Evolutionary conservation across 2,113 vertebrate genomes (phyloP).

Genomic region (Elephas maximus): DNA sequence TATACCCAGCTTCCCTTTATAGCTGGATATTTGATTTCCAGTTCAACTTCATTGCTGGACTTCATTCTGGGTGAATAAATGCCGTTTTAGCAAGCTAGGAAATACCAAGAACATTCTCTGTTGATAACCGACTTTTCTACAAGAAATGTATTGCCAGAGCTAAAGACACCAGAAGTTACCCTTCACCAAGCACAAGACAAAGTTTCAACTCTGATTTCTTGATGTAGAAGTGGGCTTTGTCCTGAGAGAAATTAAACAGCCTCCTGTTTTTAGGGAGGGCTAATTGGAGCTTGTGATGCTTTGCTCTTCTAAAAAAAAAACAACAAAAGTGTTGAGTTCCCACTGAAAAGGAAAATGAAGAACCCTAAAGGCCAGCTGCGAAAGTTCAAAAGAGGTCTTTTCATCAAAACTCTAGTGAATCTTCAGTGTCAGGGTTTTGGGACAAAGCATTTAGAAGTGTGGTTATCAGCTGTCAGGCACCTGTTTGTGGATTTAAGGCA

Average conservation of each 20-base stretch:
- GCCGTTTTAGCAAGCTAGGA: neutral
- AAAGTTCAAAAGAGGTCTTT: conserved; percentile 79
- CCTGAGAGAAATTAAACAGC: conserved; percentile 78
- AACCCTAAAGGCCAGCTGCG: conserved; percentile 77
- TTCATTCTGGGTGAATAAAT: conserved; percentile 40
- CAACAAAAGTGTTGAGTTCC: conserved; percentile 75
- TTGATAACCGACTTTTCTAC: conserved; percentile 55
- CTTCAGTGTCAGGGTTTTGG: conserved; percentile 52
- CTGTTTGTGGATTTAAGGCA: conserved; percentile 71
- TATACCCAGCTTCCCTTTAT: neutral
- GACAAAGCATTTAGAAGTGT: conserved; percentile 67
- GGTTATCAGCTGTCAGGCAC: conserved; percentile 65
- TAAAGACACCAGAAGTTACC: conserved; percentile 75
- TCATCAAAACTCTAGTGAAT: conserved; percentile 66
- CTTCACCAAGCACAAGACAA: conserved; percentile 54
- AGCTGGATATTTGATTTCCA: neutral
- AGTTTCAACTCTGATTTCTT: neutral
- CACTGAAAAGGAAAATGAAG: conserved; percentile 67
- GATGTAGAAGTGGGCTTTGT: conserved; percentile 73
- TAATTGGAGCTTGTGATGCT: conserved; percentile 76
- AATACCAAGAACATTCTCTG: neutral
- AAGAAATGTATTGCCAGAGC: conserved; percentile 71
- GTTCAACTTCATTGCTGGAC: conserved; percentile 48
- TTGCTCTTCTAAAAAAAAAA: conserved; percentile 81
- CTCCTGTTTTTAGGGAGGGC: conserved; percentile 74